A percentile compares a stretch with the other conserved stretches of the same genome.
Conservation (phyloP, 1,140 invertebrate genomes). For the Cydia amplana region DNA sequence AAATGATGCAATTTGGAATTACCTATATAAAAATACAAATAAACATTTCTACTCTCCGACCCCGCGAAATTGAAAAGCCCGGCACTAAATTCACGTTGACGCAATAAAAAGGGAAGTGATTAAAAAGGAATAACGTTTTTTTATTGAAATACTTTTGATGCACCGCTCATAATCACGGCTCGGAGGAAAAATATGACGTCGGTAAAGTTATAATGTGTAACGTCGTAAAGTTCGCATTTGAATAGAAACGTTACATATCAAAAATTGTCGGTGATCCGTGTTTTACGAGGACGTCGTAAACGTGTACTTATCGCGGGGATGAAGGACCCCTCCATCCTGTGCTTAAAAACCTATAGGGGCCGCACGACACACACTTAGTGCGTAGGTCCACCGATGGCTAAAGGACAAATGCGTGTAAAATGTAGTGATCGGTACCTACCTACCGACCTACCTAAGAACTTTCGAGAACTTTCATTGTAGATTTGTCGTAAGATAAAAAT, state of each 20-base stretch:
- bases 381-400: not conserved
- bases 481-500: too few relatives aligned
- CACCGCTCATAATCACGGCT: constrained; percentile 65
- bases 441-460: too few relatives aligned
- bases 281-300: constrained; percentile 79
- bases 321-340: constrained; percentile 65
- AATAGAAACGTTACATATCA: constrained; percentile 79
- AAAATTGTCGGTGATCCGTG: constrained; percentile 79
- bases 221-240: constrained; percentile 76
- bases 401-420: constrained; percentile 2
- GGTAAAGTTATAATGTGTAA: constrained; percentile 75
- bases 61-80: constrained; percentile 59
- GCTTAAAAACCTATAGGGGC: constrained; percentile 66
- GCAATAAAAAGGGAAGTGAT: constrained; percentile 71
- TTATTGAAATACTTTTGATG: constrained; percentile 73
- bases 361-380: not conserved
- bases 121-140: constrained; percentile 74
- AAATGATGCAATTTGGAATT: constrained; percentile 40
- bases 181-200: constrained; percentile 71
- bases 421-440: not conserved
- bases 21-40: constrained; percentile 52
- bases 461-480: too few relatives aligned
- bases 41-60: constrained; percentile 52
- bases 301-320: constrained; percentile 75
- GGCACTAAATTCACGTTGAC: constrained; percentile 40